phyloP scores from a whole-genome alignment of 2,888 invertebrate genomes.

The Fabriciana adippe region DNA sequence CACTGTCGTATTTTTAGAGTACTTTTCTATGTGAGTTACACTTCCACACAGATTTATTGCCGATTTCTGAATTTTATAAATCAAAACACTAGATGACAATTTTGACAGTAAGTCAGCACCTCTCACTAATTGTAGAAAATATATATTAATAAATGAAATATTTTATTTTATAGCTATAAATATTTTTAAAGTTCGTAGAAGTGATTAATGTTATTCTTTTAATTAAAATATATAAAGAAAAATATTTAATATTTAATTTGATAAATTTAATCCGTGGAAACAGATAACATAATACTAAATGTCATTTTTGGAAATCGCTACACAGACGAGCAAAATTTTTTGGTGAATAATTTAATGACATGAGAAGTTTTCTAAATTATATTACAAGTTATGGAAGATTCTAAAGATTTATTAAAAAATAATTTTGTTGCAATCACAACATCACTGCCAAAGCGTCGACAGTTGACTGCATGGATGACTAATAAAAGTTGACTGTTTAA shows the following conservation, averaged over 20 bases:
- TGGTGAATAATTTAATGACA: neutral
- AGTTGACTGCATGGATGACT: no score
- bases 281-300: slow-evolving; percentile 23
- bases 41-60: slow-evolving; percentile 25
- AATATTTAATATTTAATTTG: neutral
- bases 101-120: slow-evolving; percentile 27
- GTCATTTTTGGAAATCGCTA: slow-evolving; percentile 5
- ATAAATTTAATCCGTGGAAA: neutral
- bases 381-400: no score
- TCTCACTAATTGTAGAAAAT: slow-evolving; percentile 20
- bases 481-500: no score
- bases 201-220: neutral
- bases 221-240: neutral
- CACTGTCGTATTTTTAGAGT: neutral
- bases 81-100: slow-evolving; percentile 35
- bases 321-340: slow-evolving; percentile 10
- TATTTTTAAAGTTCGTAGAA: neutral
- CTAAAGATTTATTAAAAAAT: no score
- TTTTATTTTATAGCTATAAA: neutral
- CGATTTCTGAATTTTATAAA: slow-evolving; percentile 27
- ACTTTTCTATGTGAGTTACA: slow-evolving; percentile 4
- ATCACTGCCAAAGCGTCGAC: no score
- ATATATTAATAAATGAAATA: neutral
- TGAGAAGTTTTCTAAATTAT: no score
- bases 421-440: no score